Conservation (phyloP, 2,797 vertebrate genomes). For the Pelodytes ibericus region DNA sequence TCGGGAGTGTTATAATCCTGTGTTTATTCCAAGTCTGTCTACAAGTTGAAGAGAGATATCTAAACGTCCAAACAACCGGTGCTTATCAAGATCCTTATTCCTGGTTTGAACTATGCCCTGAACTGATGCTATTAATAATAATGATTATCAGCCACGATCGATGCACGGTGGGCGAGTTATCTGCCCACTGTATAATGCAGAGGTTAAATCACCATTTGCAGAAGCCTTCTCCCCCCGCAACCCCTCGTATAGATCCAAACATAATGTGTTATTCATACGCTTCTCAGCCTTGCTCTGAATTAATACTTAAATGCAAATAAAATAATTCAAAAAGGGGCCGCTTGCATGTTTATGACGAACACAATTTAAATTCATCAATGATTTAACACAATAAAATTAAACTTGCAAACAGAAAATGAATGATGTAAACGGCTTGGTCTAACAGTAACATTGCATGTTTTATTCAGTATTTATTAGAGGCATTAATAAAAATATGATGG, state of each 20-base stretch:
- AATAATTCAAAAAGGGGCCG: not conserved
- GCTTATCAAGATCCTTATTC: too few species aligned
- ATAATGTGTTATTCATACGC: not conserved
- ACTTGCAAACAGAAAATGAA: slow-evolving; percentile 18
- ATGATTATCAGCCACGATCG: too few species aligned
- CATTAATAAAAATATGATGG: slow-evolving; percentile 29
- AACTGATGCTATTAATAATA: too few species aligned
- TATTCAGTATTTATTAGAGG: slow-evolving; percentile 26
- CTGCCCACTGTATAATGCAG: too few species aligned
- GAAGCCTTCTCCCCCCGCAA: not conserved
- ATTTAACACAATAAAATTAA: slow-evolving; percentile 15
- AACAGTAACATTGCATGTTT: slow-evolving; percentile 4
- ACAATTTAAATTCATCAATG: slow-evolving; percentile 10
- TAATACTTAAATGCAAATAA: not conserved
- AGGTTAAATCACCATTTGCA: not conserved
- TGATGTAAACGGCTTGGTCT: not conserved
- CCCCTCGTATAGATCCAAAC: not conserved
- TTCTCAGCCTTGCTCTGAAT: not conserved
- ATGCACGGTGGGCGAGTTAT: too few species aligned
- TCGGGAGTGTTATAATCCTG: too few species aligned
- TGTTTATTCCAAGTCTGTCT: too few species aligned
- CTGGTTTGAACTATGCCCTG: too few species aligned
- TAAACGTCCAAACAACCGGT: too few species aligned
- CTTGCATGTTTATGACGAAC: slow-evolving; percentile 5
- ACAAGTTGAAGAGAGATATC: too few species aligned